A percentile compares a stretch with the other conserved stretches of the same genome.
Evolutionary conservation across 2,113 vertebrate species (phyloP).

Genomic region (Rhea pennata): DNA sequence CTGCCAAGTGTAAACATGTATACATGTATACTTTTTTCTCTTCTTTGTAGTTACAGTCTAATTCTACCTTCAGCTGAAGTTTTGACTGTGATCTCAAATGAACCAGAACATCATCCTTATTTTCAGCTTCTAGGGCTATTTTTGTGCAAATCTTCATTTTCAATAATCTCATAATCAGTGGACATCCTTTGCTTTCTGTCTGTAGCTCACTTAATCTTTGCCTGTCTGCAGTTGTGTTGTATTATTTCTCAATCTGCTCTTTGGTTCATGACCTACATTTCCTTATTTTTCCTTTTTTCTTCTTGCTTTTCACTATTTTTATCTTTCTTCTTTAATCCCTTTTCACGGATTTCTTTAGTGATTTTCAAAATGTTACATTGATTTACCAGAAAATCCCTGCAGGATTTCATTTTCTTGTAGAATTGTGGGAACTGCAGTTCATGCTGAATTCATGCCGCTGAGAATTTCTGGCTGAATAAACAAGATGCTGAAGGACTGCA

Average conservation of each 20-base stretch:
- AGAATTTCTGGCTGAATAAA: not conserved
- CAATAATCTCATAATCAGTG: not conserved
- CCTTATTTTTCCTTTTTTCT: not conserved
- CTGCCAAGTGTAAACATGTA: no score
- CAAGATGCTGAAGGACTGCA: not conserved
- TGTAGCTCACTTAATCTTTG: not conserved
- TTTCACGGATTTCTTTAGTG: not conserved
- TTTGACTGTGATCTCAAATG: not conserved
- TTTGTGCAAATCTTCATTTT: not conserved
- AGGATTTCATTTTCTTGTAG: constrained; percentile 32
- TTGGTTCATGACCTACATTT: not conserved
- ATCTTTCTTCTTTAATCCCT: not conserved
- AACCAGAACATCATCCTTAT: not conserved
- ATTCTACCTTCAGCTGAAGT: not conserved
- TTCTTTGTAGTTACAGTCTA: not conserved
- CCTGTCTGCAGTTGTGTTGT: not conserved
- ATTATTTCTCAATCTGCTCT: not conserved
- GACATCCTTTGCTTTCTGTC: not conserved
- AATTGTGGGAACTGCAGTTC: not conserved
- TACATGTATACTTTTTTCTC: not conserved
- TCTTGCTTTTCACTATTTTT: constrained; percentile 31
- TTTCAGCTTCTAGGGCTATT: not conserved
- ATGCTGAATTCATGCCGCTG: constrained; percentile 5
- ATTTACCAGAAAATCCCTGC: constrained; percentile 16
- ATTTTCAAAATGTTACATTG: constrained; percentile 19